Evolutionary conservation across 2,113 vertebrate species (phyloP).

Genomic region (Todiramphus chloris): DNA sequence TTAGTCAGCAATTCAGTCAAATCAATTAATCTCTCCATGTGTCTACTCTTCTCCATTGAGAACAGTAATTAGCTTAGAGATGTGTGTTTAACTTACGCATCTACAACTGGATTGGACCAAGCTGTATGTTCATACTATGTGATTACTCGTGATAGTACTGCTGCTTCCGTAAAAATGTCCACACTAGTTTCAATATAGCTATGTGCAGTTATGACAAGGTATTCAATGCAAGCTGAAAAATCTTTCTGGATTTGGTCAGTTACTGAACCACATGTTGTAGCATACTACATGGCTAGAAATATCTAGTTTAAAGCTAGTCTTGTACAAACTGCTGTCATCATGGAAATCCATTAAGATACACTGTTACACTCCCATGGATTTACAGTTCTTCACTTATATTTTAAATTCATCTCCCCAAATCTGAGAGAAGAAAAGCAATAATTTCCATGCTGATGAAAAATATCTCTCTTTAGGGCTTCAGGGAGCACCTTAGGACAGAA

Average conservation of each 20-base stretch:
- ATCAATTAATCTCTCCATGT: background rate
- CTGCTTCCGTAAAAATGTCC: background rate
- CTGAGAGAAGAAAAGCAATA: background rate
- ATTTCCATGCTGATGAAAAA: background rate
- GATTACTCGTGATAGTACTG: background rate
- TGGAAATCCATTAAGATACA: background rate
- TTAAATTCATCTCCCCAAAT: background rate
- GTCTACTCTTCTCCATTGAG: background rate
- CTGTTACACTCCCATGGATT: background rate
- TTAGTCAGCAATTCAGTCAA: background rate
- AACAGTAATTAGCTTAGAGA: background rate
- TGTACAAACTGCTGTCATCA: background rate
- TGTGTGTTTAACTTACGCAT: background rate
- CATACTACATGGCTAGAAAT: background rate
- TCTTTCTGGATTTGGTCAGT: background rate
- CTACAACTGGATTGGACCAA: background rate
- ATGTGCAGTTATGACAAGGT: background rate
- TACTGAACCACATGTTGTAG: background rate
- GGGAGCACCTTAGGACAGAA: background rate
- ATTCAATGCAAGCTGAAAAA: background rate
- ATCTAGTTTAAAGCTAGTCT: background rate
- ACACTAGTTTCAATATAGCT: background rate
- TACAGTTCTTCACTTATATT: background rate
- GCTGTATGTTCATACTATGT: background rate
- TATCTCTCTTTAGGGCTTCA: background rate